Conservation (phyloP, 1,140 invertebrate species). For the Brachionus rubens region DNA sequence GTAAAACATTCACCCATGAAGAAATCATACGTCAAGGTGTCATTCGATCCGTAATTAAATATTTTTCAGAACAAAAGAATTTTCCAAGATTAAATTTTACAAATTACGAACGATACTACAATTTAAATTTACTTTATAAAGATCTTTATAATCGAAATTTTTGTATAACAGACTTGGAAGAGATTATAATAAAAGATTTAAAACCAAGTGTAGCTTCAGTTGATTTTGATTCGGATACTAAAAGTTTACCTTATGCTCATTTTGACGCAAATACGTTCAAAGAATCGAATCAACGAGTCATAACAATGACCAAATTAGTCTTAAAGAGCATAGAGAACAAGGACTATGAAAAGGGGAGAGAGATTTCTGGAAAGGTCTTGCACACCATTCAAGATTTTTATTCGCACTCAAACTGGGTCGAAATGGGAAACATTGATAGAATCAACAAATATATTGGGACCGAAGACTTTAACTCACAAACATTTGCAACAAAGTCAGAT, state of each 20-base stretch:
- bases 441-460: not conserved
- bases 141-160: not conserved
- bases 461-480: not conserved
- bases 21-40: not conserved
- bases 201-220: not conserved
- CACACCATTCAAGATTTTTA: constrained; percentile 47
- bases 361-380: not conserved
- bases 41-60: not conserved
- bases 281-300: constrained; percentile 11
- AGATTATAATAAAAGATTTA: not conserved
- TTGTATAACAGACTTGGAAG: not conserved
- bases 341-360: not conserved
- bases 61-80: not conserved
- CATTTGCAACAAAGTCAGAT: constrained; percentile 1
- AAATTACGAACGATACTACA: not conserved
- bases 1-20: not conserved
- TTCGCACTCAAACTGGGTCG: constrained; percentile 42
- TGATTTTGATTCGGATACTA: constrained; percentile 23
- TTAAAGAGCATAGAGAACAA: not conserved
- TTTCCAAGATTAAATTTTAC: not conserved
- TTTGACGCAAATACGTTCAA: constrained; percentile 32
- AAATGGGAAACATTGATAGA: constrained; percentile 21
- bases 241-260: constrained; percentile 18
- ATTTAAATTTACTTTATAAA: not conserved
- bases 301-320: not conserved